Evolutionary conservation across 2,113 vertebrate genomes (phyloP).

Genomic region (Bubo bubo): DNA sequence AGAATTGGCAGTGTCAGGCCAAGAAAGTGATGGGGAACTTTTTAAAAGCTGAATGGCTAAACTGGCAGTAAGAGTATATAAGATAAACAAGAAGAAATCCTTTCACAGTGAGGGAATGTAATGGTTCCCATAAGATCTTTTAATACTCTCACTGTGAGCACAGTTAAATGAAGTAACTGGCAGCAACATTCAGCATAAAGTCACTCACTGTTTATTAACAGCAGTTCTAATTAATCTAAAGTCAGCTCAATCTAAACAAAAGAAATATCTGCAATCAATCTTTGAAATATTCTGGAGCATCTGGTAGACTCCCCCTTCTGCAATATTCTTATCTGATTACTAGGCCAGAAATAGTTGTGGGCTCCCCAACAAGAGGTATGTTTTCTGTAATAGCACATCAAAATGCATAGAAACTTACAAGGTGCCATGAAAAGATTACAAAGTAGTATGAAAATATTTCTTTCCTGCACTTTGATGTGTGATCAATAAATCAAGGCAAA

Average conservation of each 20-base stretch:
- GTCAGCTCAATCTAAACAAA: background rate
- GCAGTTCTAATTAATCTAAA: background rate
- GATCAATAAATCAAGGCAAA: background rate
- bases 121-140: background rate
- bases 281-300: background rate
- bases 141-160: background rate
- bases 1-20: background rate
- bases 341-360: background rate
- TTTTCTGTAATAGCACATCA: background rate
- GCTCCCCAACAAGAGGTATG: background rate
- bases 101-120: background rate
- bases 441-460: background rate
- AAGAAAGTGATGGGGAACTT: background rate
- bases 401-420: background rate
- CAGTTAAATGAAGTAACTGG: background rate
- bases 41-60: background rate
- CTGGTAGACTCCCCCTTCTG: background rate
- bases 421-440: background rate
- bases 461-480: background rate
- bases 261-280: background rate
- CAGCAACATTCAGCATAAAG: background rate
- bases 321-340: background rate
- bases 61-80: background rate
- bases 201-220: slow-evolving; percentile 6
- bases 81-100: background rate